These are phyloP conservation scores for Sycobia sp. DNA, from an alignment of 1,140 invertebrate species.

Conservation along the genomic window DNA sequence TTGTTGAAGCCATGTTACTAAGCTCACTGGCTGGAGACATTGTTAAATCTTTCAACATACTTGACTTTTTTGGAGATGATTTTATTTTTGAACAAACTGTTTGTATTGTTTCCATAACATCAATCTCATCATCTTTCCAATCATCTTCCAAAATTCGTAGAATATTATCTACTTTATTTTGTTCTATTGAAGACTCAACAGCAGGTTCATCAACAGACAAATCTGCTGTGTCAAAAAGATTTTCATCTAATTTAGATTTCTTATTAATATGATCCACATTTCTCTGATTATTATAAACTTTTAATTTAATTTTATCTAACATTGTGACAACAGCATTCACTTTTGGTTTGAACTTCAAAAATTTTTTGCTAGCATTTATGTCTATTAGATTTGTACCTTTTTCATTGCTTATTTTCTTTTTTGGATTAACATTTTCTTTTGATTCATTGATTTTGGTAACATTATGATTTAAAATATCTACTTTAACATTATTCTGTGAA, in stretches of 20 bases:
- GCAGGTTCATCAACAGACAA: constrained; percentile 48
- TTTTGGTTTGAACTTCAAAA: constrained; percentile 49
- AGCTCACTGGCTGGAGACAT: constrained; percentile 63
- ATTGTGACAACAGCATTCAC: constrained; percentile 44
- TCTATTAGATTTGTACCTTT: constrained; percentile 1
- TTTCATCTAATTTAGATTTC: constrained; percentile 25
- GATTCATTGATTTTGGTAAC: neutral
- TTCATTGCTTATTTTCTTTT: neutral
- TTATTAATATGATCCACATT: constrained; percentile 30
- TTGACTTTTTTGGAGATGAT: constrained; percentile 31
- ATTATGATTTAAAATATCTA: neutral
- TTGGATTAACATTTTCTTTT: neutral
- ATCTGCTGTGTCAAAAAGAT: constrained; percentile 47
- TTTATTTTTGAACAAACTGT: constrained; percentile 14
- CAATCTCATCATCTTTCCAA: constrained; percentile 54
- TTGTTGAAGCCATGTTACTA: constrained; percentile 61
- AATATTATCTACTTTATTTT: constrained; percentile 43
- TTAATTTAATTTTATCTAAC: constrained; percentile 38
- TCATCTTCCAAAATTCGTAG: constrained; percentile 54
- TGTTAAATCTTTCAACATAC: constrained; percentile 35
- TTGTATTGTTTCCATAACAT: constrained; percentile 40
- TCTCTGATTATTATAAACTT: constrained; percentile 35
- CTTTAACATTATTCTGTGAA: constrained; percentile 11
- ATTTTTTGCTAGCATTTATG: constrained; percentile 47
- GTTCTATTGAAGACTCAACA: constrained; percentile 38